Evolutionary conservation across 1,140 invertebrate species (phyloP).

Genomic region (Drosophila lowei): DNA sequence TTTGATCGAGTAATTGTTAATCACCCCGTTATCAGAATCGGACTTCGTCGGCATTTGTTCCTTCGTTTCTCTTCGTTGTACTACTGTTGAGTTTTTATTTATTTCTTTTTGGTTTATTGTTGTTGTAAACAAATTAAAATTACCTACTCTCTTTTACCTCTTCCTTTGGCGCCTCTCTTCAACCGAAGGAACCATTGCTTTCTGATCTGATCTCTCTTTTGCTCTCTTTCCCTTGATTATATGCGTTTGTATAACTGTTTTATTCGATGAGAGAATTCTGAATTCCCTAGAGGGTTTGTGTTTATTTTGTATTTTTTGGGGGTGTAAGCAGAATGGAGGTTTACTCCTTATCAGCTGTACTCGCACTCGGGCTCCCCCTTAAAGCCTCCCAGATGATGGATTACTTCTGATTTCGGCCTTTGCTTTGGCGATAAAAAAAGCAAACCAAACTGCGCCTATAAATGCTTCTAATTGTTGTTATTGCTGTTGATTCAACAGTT

Average conservation of each 20-base stretch:
- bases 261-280: slow-evolving; percentile 19
- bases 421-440: slow-evolving; percentile 68
- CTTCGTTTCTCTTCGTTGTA: slow-evolving; percentile 14
- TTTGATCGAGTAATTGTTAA: slow-evolving; percentile 83
- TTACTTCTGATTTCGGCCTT: slow-evolving; percentile 78
- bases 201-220: slow-evolving; percentile 50
- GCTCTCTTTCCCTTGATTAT: slow-evolving; percentile 30
- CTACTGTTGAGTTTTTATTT: slow-evolving; percentile 44
- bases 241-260: slow-evolving; percentile 63
- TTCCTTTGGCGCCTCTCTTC: slow-evolving; percentile 1
- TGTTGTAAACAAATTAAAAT: slow-evolving; percentile 82
- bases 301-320: slow-evolving; percentile 14
- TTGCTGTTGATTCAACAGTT: slow-evolving; percentile 38
- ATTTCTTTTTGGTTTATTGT: slow-evolving; percentile 48
- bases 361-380: slow-evolving; percentile 66
- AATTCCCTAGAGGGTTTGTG: background rate
- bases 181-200: slow-evolving; percentile 40
- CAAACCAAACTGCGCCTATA: slow-evolving; percentile 51
- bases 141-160: slow-evolving; percentile 47
- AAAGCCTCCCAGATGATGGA: slow-evolving; percentile 78
- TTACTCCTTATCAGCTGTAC: slow-evolving; percentile 60
- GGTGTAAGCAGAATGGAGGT: slow-evolving; percentile 7
- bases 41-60: slow-evolving; percentile 5
- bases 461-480: slow-evolving; percentile 67
- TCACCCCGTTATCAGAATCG: slow-evolving; percentile 69